Evolutionary conservation across 1,140 invertebrate genomes (phyloP).

Genomic region (Oscheius sp.): DNA sequence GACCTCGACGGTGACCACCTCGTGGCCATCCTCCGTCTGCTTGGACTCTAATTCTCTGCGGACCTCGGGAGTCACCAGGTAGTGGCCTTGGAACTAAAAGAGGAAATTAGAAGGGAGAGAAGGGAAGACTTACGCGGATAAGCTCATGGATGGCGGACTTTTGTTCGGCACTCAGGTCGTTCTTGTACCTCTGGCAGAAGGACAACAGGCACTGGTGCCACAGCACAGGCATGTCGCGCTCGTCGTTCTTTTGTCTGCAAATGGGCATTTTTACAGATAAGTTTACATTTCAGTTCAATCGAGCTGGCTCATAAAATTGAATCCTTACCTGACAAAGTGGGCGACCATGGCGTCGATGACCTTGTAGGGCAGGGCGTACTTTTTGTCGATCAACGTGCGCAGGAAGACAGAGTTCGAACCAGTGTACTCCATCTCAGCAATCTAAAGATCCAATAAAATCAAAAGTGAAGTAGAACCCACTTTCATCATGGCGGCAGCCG

Average conservation of each 20-base stretch:
- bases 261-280: background rate
- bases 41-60: conserved; percentile 31
- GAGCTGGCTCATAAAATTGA: conserved; percentile 14
- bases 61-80: conserved; percentile 42
- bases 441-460: conserved; percentile 62
- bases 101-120: background rate
- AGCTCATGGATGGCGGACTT: conserved; percentile 48
- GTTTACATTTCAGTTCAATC: background rate
- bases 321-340: conserved; percentile 79
- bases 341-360: conserved; percentile 92
- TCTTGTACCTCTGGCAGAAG: conserved; percentile 86
- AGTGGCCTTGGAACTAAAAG: conserved; percentile 37
- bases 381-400: conserved; percentile 90
- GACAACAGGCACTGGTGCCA: conserved; percentile 94
- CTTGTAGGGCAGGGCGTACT: conserved; percentile 91
- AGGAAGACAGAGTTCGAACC: conserved; percentile 96
- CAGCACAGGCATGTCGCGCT: conserved; percentile 77
- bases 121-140: conserved; percentile 48
- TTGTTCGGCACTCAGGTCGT: conserved; percentile 52
- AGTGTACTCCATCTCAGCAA: conserved; percentile 95
- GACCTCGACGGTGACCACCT: conserved; percentile 14
- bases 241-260: conserved; percentile 26
- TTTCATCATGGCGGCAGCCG: conserved; percentile 85
- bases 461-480: conserved; percentile 21
- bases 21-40: conserved; percentile 23